Evolutionary conservation across 2,888 invertebrate species (phyloP).

Genomic region (Synanthedon tipuliformis): DNA sequence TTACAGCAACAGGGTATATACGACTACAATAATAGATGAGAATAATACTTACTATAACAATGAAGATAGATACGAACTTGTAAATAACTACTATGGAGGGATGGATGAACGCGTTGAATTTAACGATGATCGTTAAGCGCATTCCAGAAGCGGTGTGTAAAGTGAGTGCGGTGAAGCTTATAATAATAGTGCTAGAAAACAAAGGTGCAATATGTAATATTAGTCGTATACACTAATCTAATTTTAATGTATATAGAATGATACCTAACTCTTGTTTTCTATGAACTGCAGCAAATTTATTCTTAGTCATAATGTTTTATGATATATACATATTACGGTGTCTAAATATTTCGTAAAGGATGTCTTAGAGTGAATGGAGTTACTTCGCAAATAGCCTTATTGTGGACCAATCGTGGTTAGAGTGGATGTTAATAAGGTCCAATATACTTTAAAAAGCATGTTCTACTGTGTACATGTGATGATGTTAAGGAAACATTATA

Average conservation of each 20-base stretch:
- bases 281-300: conserved; percentile 20
- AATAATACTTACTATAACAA: conserved; percentile 35
- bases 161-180: conserved; percentile 16
- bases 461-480: neutral
- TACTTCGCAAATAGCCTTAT: conserved; percentile 48
- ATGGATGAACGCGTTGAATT: conserved; percentile 38
- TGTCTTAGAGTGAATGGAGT: conserved; percentile 5
- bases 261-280: conserved; percentile 4
- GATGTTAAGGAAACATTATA: neutral
- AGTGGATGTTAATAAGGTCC: conserved; percentile 21
- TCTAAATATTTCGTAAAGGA: neutral
- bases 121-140: conserved; percentile 34
- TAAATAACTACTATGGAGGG: conserved; percentile 28
- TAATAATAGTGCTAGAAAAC: conserved; percentile 26
- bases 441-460: conserved; percentile 12
- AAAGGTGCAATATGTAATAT: conserved; percentile 31
- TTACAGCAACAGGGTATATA: conserved; percentile 60
- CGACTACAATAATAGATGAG: conserved; percentile 45
- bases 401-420: conserved; percentile 54
- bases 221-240: conserved; percentile 2
- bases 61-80: conserved; percentile 31
- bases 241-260: neutral
- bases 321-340: neutral
- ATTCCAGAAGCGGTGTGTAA: conserved; percentile 47
- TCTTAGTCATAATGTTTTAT: conserved; percentile 1